Evolutionary conservation across 2,797 vertebrate genomes (phyloP).

Genomic region (Cichlasoma orientale): DNA sequence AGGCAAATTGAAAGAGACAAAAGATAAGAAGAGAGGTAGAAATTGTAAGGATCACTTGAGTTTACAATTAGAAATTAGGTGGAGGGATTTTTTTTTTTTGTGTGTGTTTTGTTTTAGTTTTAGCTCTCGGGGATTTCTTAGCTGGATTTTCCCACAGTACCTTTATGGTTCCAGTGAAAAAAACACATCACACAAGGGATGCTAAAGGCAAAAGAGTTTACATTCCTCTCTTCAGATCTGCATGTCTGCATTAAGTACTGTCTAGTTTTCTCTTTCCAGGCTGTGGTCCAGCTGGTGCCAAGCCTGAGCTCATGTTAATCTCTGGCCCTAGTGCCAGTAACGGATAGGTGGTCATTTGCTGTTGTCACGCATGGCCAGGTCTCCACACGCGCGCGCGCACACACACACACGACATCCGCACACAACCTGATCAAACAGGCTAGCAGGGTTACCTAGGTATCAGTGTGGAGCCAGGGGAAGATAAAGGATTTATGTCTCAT

Average conservation of each 20-base stretch:
- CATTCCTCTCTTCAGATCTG: slow-evolving; percentile 9
- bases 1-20: slow-evolving; percentile 40
- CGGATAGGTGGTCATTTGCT: slow-evolving; percentile 66
- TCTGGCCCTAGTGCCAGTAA: slow-evolving; percentile 47
- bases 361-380: slow-evolving; percentile 64
- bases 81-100: slow-evolving; percentile 46
- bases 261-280: slow-evolving; percentile 38
- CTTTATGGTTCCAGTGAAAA: slow-evolving; percentile 41
- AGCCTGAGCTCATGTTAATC: slow-evolving; percentile 63
- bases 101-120: slow-evolving; percentile 12
- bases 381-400: slow-evolving; percentile 21
- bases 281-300: slow-evolving; percentile 63
- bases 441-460: slow-evolving; percentile 53
- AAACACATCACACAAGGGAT: neutral
- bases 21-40: slow-evolving; percentile 4
- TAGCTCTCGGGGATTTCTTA: slow-evolving; percentile 46
- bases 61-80: slow-evolving; percentile 47
- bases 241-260: slow-evolving; percentile 3
- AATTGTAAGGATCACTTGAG: slow-evolving; percentile 50
- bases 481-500: slow-evolving; percentile 54
- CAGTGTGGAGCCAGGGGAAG: slow-evolving; percentile 50
- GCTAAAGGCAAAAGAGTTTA: slow-evolving; percentile 13
- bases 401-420: slow-evolving; percentile 19
- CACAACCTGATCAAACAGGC: slow-evolving; percentile 75
- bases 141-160: slow-evolving; percentile 60